Evolutionary conservation across 2,888 invertebrate species (phyloP), one percentile per base, ranked within the genome.

Genomic region (Stegana nigrithorax): DNA sequence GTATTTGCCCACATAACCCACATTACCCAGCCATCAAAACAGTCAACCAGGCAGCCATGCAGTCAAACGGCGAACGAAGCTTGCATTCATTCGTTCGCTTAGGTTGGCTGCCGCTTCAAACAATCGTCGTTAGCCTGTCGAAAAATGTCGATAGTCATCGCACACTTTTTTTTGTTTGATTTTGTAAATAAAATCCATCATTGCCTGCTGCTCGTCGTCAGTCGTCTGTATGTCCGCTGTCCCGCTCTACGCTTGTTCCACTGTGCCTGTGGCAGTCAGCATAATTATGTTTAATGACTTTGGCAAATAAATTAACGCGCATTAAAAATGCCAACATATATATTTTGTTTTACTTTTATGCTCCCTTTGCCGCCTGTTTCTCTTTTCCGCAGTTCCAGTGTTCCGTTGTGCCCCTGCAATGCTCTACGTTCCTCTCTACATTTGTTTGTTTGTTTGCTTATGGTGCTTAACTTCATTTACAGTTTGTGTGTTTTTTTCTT

Each of bases 271-370:
- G 23, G 8, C 25, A 29, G 12, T 55, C 59, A 47, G 60, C 60
- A 62, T 65, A 60, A 65, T 63, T 60, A 59, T 58, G 60, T 71
- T 68, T 67, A 71, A 74, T 63, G 70, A 65, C 68, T 72, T 68
- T 60, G 70, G 65, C 64, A 74, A 74, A 73, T 72, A 70, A 69
- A 70, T 73, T 69, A 70, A 69, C 58, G 69, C 64, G n/a, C 51
- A 53, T 53, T 55, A 21, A 55, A 55, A 55, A 55, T 29, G 23
- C 36, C 36, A 55, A 19, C 53, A 23, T 55, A 21, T 55, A 21
- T 12, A 27, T 17, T 26, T 51, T 10, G 10, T 29, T 29, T 29
- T n/a, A n/a, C n/a, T n/a, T n/a, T n/a, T n/a, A n/a, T n/a, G n/a
- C n/a, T n/a, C n/a, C n/a, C n/a, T n/a, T n/a, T n/a, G n/a, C n/a